Base-by-base conservation (phyloP, 2,797 vertebrate species). In the Melanotaenia pygmaea region DNA sequence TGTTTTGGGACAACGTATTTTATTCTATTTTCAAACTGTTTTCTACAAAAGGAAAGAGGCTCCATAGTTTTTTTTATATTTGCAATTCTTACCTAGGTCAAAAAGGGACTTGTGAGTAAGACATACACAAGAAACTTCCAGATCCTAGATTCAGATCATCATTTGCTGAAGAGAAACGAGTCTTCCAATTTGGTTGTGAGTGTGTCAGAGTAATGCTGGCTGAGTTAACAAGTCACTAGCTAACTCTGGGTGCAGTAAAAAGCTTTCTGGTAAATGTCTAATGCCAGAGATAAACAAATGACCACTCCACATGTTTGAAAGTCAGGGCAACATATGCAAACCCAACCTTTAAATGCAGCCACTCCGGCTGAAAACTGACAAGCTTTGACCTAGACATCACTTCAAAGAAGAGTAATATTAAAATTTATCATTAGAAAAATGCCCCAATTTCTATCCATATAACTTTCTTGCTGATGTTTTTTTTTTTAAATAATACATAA, bases 1-100 rank as follows among this genome's bases (percentile, higher is more conserved):
- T 71, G 59, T 34, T 70, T 59, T 12, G 11, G 32, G 32, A 37
- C 5, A 50, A 20, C 32, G 47, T 63, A 34, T 63, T 70, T 16
- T 43, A 43, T 1, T 24, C 4, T 51, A 51, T 53, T 53, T 45
- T 62, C 20, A 38, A 50, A 62, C 16, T 64, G 51, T 54, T 26
- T 26, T 26, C 51, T 13, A 53, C 24, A 12, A 12, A 18, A 26
- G 12, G 24, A 50, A 50, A 50, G 24, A 22, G 22, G 22, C 5
- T 54, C 12, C 13, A 28, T 24, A 30, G 30, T 30, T 30, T 30
- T 62, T 28, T 30, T 12, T 18, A 1, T 5, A 5, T 43, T 45
- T 18, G 11, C 5, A 40, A 16, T 26, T 18, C 16, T 13, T 22
- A 61, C 56, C 16, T 18, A 8, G 14, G 16, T 30, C 18, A 14